These are phyloP conservation scores for Lasioglossum calceatum DNA, from an alignment of 2,888 invertebrate species.

Conservation along the genomic window DNA sequence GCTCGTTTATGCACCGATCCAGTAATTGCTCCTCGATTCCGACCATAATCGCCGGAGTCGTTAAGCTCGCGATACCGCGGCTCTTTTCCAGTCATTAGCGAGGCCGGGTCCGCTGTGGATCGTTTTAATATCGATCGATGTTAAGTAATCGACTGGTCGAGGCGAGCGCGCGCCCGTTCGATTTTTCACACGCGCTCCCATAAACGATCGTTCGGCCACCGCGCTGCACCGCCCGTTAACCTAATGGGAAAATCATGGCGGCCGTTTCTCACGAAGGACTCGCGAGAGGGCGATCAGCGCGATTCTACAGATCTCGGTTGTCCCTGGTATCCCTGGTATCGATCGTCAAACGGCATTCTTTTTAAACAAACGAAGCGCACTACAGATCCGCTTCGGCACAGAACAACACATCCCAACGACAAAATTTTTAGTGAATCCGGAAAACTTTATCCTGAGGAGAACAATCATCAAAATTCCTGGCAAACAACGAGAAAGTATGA, in stretches of 20 bases:
- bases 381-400: not conserved
- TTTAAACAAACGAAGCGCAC: conserved; percentile 16
- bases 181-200: conserved; percentile 57
- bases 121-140: conserved; percentile 61
- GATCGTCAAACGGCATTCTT: conserved; percentile 14
- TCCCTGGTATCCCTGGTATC: conserved; percentile 13
- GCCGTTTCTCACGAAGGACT: conserved; percentile 57
- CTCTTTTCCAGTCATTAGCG: conserved; percentile 35
- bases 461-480: not conserved
- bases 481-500: conserved; percentile 31
- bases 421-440: conserved; percentile 33
- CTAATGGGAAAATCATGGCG: conserved; percentile 52
- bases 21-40: conserved; percentile 39
- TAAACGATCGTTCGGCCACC: conserved; percentile 38
- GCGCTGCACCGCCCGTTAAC: conserved; percentile 13
- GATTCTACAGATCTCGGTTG: conserved; percentile 9
- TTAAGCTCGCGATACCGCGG: conserved; percentile 34
- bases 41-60: conserved; percentile 41
- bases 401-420: not conserved
- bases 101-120: conserved; percentile 27
- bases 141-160: conserved; percentile 21
- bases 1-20: not conserved
- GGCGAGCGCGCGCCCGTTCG: conserved; percentile 13
- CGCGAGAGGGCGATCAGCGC: conserved; percentile 18
- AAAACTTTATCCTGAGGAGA: not conserved